phyloP scores from a whole-genome alignment of 2,797 vertebrate species.

The Fringilla coelebs region DNA sequence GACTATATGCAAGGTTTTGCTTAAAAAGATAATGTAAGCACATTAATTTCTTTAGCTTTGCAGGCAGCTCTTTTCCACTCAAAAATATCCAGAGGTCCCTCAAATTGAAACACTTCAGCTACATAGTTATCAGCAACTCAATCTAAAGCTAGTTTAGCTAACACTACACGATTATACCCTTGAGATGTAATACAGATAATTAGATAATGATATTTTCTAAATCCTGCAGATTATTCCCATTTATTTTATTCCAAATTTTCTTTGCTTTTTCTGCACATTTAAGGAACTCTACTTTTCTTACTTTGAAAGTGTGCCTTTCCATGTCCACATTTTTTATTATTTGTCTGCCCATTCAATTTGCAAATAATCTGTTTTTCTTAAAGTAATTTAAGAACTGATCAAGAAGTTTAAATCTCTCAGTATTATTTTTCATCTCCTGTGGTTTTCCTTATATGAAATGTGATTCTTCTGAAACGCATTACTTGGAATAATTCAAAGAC shows the following conservation, averaged over 20 bases:
- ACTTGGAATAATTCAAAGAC: neutral
- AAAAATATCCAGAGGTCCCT: neutral
- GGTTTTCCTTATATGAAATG: neutral
- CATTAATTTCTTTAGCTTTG: neutral
- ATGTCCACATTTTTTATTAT: neutral
- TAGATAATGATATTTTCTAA: neutral
- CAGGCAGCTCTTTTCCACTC: neutral
- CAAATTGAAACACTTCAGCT: neutral
- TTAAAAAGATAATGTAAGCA: neutral
- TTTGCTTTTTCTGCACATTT: neutral
- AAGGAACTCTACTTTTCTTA: neutral
- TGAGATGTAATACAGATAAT: neutral
- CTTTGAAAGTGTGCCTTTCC: neutral
- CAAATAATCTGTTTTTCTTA: neutral
- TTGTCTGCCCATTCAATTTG: neutral
- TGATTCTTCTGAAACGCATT: neutral
- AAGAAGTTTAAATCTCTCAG: neutral
- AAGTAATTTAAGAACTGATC: neutral
- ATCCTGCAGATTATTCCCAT: neutral
- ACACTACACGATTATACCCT: fast-evolving
- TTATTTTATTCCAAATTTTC: neutral
- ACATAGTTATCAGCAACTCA: neutral
- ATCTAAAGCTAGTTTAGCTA: neutral
- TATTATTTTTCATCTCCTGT: neutral
- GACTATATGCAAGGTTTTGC: neutral